Evolutionary conservation across 2,888 invertebrate genomes (phyloP).

Genomic region (Icerya purchasi): DNA sequence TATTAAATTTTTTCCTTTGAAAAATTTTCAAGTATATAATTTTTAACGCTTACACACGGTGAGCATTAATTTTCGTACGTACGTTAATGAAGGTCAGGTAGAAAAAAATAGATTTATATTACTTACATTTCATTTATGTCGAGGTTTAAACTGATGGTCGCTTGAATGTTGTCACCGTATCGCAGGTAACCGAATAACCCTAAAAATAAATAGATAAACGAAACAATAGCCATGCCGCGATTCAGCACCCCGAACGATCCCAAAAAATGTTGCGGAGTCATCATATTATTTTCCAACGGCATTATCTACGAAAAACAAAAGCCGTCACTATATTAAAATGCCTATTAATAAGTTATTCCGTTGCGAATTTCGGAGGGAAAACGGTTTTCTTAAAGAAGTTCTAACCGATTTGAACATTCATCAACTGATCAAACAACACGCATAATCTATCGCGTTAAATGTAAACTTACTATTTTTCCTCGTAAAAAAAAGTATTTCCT

Average conservation of each 20-base stretch:
- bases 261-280: constrained; percentile 55
- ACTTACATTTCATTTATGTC: constrained; percentile 39
- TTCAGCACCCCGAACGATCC: constrained; percentile 72
- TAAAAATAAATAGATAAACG: constrained; percentile 66
- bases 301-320: constrained; percentile 39
- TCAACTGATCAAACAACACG: no score
- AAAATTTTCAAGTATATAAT: no score
- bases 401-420: no score
- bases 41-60: no score
- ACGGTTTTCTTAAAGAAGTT: no score
- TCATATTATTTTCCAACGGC: constrained; percentile 87
- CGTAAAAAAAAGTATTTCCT: no score
- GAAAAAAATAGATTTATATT: no score
- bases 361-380: not conserved
- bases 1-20: no score
- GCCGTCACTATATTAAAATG: not conserved
- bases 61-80: no score
- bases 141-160: constrained; percentile 69
- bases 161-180: constrained; percentile 43
- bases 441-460: no score
- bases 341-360: not conserved
- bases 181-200: constrained; percentile 80
- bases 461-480: no score
- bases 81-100: no score
- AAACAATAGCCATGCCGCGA: constrained; percentile 74